A percentile compares a stretch with the other conserved stretches of the same genome.
phyloP scores from a whole-genome alignment of 2,888 invertebrate species.

The Nowickia ferox region DNA sequence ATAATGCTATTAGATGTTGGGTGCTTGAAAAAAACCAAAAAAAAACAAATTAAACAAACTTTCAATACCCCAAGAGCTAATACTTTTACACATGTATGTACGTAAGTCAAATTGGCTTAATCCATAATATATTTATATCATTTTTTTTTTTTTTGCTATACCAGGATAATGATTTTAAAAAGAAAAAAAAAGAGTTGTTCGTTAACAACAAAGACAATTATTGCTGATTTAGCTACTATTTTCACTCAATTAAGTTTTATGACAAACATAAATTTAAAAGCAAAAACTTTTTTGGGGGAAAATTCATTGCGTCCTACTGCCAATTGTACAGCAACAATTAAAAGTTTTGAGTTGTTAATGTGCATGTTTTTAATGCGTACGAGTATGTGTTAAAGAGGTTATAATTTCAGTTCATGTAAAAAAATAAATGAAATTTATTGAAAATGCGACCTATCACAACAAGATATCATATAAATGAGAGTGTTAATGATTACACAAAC shows the following conservation, averaged over 20 bases:
- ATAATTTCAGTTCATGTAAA: background rate
- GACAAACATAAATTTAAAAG: slow-evolving; percentile 68
- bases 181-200: slow-evolving; percentile 61
- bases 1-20: too few species aligned
- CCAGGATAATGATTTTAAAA: slow-evolving; percentile 25
- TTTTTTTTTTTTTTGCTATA: background rate
- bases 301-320: slow-evolving; percentile 51
- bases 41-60: background rate
- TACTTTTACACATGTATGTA: too few species aligned
- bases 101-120: slow-evolving; percentile 56
- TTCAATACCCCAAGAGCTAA: background rate
- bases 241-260: slow-evolving; percentile 72
- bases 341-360: slow-evolving; percentile 19
- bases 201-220: slow-evolving; percentile 69
- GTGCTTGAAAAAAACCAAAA: too few species aligned
- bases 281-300: slow-evolving; percentile 39
- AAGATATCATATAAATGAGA: too few species aligned
- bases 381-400: background rate
- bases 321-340: slow-evolving; percentile 56
- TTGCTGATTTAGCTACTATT: slow-evolving; percentile 69
- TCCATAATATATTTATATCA: slow-evolving; percentile 22
- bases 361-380: background rate
- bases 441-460: background rate
- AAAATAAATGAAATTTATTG: slow-evolving; percentile 2
- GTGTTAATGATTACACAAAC: too few species aligned